A percentile compares a stretch with the other conserved stretches of the same genome.
These are phyloP conservation scores for Camptogramma bilineatum DNA, from an alignment of 2,888 invertebrate genomes.

Conservation along the genomic window DNA sequence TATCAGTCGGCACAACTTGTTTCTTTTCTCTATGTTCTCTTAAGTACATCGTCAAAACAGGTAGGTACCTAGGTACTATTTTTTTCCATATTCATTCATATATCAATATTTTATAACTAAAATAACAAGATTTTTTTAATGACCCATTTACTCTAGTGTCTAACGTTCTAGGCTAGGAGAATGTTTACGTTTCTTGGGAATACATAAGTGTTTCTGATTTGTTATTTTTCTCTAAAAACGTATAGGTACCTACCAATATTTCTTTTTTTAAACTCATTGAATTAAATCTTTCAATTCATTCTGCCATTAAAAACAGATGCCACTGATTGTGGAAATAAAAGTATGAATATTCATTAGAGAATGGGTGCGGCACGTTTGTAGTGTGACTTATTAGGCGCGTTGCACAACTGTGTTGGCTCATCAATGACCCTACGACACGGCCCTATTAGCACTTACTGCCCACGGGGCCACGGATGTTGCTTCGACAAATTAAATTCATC, in stretches of 20 bases:
- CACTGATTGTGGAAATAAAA: constrained; percentile 13
- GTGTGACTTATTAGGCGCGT: constrained; percentile 51
- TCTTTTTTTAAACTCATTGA: neutral
- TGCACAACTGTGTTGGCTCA: constrained; percentile 52
- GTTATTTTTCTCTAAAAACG: neutral
- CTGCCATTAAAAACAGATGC: constrained; percentile 1
- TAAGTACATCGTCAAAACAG: too few species aligned
- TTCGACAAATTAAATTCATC: constrained; percentile 28
- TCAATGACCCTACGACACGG: constrained; percentile 59
- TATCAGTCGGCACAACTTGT: too few species aligned
- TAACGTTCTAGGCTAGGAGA: too few species aligned
- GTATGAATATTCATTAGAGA: constrained; percentile 32
- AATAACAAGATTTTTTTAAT: too few species aligned
- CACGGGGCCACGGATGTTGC: constrained; percentile 29
- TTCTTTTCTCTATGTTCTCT: too few species aligned
- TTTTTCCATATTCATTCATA: too few species aligned
- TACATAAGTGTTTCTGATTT: too few species aligned
- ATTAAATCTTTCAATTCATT: constrained; percentile 1
- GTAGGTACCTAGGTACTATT: too few species aligned
- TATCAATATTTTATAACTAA: too few species aligned
- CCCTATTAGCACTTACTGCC: constrained; percentile 52
- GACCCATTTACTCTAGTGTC: too few species aligned
- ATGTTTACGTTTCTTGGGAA: too few species aligned
- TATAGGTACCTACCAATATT: neutral
- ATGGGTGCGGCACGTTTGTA: constrained; percentile 36